Evolutionary conservation across 2,797 vertebrate genomes (phyloP).

Genomic region (Astyanax mexicanus): DNA sequence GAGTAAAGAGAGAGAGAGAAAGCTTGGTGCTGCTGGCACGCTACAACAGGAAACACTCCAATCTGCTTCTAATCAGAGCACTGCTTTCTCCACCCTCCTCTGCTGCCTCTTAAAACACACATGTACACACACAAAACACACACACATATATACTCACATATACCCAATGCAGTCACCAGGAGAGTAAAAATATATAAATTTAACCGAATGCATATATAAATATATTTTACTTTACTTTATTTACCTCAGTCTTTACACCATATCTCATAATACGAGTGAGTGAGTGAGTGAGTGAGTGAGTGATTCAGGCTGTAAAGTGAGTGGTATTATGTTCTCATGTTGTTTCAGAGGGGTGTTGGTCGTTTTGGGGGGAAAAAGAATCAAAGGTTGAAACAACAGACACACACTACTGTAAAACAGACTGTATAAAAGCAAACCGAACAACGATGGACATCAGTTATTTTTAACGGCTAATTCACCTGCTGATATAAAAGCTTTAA

Average conservation of each 20-base stretch:
- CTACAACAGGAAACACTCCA: conserved; percentile 87
- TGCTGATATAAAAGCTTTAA: no score
- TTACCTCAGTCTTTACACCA: neutral
- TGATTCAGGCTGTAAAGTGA: neutral
- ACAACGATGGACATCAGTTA: no score
- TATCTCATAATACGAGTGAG: neutral
- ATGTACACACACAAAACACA: neutral
- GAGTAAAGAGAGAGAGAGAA: conserved; percentile 36
- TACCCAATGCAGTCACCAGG: no score
- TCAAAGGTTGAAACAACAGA: conserved; percentile 67
- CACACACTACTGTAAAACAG: neutral
- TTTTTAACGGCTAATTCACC: no score
- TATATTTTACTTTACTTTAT: neutral
- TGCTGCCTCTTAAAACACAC: conserved; percentile 49
- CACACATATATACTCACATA: no score
- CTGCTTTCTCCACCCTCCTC: conserved; percentile 62
- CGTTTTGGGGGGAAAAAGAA: conserved; percentile 58
- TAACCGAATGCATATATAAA: no score
- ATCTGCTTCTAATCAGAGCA: conserved; percentile 91
- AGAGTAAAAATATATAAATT: no score
- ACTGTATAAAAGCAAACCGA: no score
- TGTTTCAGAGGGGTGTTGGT: conserved; percentile 68
- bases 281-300: neutral
- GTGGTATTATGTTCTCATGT: conserved; percentile 47
- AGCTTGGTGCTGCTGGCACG: conserved; percentile 72